These are phyloP conservation scores for Gymnoscelis rufifasciata DNA, from an alignment of 2,888 invertebrate species.

Conservation along the genomic window DNA sequence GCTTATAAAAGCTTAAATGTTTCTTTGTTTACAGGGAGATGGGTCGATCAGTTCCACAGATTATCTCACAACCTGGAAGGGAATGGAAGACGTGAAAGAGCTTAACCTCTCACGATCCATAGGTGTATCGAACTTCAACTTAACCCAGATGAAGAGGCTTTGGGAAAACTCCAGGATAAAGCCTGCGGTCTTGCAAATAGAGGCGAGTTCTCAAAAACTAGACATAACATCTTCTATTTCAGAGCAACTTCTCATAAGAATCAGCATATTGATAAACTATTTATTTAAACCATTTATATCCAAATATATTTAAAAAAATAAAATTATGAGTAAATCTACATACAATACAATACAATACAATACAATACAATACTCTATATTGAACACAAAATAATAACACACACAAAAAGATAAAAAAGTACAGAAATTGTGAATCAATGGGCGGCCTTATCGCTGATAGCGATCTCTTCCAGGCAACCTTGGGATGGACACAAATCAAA, in stretches of 20 bases:
- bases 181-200: conserved; percentile 83
- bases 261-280: not conserved
- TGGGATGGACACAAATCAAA: no score
- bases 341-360: no score
- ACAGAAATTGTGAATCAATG: no score
- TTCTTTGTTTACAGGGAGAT: conserved; percentile 53
- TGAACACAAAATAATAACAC: no score
- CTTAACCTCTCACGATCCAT: conserved; percentile 86
- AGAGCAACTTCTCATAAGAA: not conserved
- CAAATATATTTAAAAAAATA: no score
- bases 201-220: conserved; percentile 50
- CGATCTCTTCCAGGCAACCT: no score
- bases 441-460: no score
- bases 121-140: conserved; percentile 93
- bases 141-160: conserved; percentile 85
- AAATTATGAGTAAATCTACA: no score
- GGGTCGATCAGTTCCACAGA: conserved; percentile 81
- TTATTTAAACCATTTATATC: no score
- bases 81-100: conserved; percentile 85
- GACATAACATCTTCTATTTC: not conserved
- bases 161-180: conserved; percentile 81
- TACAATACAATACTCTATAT: no score
- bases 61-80: conserved; percentile 88
- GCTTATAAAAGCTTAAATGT: no score
- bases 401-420: no score